A percentile compares a stretch with the other conserved stretches of the same genome.
phyloP scores from a whole-genome alignment of 2,113 vertebrate genomes.

The Brachyhypopomus occidentalis region DNA sequence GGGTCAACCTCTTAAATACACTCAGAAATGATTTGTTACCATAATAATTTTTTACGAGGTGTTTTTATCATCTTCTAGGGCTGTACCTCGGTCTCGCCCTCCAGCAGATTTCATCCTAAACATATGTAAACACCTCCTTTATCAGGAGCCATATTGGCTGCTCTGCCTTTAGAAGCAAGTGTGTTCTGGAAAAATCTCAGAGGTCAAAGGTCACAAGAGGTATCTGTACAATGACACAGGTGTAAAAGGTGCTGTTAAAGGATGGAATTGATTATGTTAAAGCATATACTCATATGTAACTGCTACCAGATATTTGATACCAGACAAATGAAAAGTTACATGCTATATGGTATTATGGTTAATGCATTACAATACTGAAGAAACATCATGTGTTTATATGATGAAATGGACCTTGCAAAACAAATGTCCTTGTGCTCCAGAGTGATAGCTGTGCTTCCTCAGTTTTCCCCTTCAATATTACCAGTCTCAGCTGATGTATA shows the following conservation, averaged over 20 bases:
- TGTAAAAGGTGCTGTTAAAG: neutral
- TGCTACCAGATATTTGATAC: neutral
- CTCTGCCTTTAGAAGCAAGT: neutral
- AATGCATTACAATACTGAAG: too few relatives aligned
- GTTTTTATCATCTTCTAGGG: neutral
- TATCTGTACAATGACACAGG: neutral
- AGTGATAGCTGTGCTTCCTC: too few relatives aligned
- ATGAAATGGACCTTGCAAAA: too few relatives aligned
- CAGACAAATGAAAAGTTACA: too few relatives aligned
- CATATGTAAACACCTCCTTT: constrained; percentile 5
- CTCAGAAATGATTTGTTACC: too few relatives aligned
- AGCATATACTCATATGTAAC: neutral
- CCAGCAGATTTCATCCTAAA: neutral
- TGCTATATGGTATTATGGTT: too few relatives aligned
- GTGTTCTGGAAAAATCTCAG: neutral
- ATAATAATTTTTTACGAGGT: too few relatives aligned
- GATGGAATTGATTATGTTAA: neutral
- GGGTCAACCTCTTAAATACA: too few relatives aligned
- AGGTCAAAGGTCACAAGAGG: neutral
- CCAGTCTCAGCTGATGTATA: too few relatives aligned
- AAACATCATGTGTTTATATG: too few relatives aligned
- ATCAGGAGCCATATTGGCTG: neutral
- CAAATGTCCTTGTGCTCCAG: neutral
- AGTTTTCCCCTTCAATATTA: too few relatives aligned
- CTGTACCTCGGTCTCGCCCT: neutral